A percentile compares a stretch with the other conserved stretches of the same genome.
Evolutionary conservation across 1,140 invertebrate genomes (phyloP).

Genomic region (Drosophila sechellia): DNA sequence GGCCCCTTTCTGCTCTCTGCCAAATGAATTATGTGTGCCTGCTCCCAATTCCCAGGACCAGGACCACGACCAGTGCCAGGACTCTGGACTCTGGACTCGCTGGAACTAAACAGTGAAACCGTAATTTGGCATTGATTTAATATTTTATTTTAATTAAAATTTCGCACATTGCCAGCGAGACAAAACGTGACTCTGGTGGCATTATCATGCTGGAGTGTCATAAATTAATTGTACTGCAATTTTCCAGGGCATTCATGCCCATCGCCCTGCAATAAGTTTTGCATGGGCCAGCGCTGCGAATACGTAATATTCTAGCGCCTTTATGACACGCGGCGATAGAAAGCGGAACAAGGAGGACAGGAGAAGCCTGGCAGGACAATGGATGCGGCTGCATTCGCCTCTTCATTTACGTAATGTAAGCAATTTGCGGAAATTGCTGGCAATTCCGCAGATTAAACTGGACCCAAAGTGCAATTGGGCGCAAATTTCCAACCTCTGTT

Average conservation of each 20-base stretch:
- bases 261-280: constrained; percentile 34
- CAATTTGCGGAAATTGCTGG: constrained; percentile 81
- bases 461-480: constrained; percentile 79
- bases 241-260: constrained; percentile 20
- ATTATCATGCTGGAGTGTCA: constrained; percentile 60
- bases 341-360: constrained; percentile 42
- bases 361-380: constrained; percentile 35
- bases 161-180: constrained; percentile 30
- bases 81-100: neutral
- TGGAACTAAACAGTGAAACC: constrained; percentile 33
- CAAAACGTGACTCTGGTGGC: constrained; percentile 56
- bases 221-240: constrained; percentile 81
- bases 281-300: constrained; percentile 59
- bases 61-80: neutral
- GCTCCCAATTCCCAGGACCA: constrained; percentile 10
- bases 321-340: constrained; percentile 72
- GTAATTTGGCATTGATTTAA: constrained; percentile 77
- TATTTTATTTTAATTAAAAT: constrained; percentile 81
- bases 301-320: constrained; percentile 75
- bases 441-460: constrained; percentile 81
- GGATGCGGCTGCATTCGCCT: constrained; percentile 55
- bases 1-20: constrained; percentile 60
- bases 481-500: constrained; percentile 71
- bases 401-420: constrained; percentile 82
- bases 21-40: constrained; percentile 77